A percentile compares a stretch with the other conserved stretches of the same genome.
These are phyloP conservation scores for Anguilla pacifica DNA, from an alignment of 2,797 vertebrate species.

Conservation along the genomic window DNA sequence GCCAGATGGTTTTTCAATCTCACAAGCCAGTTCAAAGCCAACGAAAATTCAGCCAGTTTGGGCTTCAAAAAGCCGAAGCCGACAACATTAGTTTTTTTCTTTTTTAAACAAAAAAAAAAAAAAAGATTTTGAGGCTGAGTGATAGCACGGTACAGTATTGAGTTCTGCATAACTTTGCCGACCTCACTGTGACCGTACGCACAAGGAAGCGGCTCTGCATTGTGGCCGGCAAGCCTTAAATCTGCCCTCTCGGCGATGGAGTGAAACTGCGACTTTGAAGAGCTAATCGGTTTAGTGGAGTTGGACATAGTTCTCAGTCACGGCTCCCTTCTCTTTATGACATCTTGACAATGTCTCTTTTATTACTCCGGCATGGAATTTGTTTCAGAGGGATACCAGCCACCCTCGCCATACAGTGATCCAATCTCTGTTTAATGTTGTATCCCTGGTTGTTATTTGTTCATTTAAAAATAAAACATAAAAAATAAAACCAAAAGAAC, in stretches of 20 bases:
- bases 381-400: constrained; percentile 22
- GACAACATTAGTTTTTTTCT: not conserved
- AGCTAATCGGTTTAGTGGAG: constrained; percentile 55
- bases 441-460: not conserved
- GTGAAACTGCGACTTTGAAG: constrained; percentile 47
- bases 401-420: constrained; percentile 2
- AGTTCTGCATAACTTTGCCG: not conserved
- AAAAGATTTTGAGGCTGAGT: not conserved
- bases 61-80: not conserved
- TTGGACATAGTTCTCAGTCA: constrained; percentile 50
- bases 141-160: constrained; percentile 7
- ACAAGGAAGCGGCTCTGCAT: not conserved
- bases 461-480: not conserved
- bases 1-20: constrained; percentile 12
- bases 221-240: constrained; percentile 7
- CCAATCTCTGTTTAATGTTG: not conserved
- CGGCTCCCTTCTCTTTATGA: constrained; percentile 47
- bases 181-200: constrained; percentile 4
- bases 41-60: not conserved
- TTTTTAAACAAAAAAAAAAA: not conserved
- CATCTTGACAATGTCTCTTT: constrained; percentile 45
- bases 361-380: not conserved
- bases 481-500: not conserved
- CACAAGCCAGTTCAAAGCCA: constrained; percentile 7
- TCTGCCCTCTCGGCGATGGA: constrained; percentile 36